Evolutionary conservation across 1,140 invertebrate genomes (phyloP).

Genomic region (Lasaia peninsularis): DNA sequence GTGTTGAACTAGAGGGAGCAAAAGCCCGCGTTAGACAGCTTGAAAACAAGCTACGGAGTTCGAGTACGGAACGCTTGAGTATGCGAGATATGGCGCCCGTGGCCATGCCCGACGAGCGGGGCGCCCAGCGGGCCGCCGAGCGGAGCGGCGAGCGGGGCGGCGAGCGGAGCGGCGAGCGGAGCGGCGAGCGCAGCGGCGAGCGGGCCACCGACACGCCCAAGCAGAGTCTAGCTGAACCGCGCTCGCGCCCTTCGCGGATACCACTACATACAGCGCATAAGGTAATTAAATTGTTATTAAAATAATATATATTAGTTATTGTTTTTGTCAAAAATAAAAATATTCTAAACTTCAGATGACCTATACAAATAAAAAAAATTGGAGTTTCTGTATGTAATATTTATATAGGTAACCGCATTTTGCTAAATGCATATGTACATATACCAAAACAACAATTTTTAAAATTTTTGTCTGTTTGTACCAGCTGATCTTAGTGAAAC

Average conservation of each 20-base stretch:
- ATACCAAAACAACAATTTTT: no score
- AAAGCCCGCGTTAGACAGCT: constrained; percentile 84
- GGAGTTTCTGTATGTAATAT: no score
- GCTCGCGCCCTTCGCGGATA: constrained; percentile 41
- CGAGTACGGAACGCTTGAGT: constrained; percentile 74
- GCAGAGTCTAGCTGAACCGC: constrained; percentile 67
- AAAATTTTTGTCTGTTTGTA: no score
- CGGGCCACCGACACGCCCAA: constrained; percentile 4
- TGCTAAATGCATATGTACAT: no score
- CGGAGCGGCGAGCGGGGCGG: neutral
- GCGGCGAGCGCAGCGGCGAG: constrained; percentile 26
- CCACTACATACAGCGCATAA: constrained; percentile 72
- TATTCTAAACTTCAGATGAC: no score
- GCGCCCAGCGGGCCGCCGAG: constrained; percentile 72
- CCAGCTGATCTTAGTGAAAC: no score
- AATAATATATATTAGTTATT: no score
- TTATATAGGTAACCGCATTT: no score
- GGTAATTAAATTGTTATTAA: constrained; percentile 82
- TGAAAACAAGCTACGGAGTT: constrained; percentile 77
- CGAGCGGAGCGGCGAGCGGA: no score
- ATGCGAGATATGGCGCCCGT: constrained; percentile 74
- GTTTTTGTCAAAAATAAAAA: no score
- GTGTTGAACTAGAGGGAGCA: constrained; percentile 90
- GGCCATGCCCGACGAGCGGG: constrained; percentile 77
- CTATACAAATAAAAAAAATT: no score